A percentile compares a stretch with the other conserved stretches of the same genome.
Evolutionary conservation across 2,113 vertebrate species (phyloP).

Genomic region (Lycaon pictus): DNA sequence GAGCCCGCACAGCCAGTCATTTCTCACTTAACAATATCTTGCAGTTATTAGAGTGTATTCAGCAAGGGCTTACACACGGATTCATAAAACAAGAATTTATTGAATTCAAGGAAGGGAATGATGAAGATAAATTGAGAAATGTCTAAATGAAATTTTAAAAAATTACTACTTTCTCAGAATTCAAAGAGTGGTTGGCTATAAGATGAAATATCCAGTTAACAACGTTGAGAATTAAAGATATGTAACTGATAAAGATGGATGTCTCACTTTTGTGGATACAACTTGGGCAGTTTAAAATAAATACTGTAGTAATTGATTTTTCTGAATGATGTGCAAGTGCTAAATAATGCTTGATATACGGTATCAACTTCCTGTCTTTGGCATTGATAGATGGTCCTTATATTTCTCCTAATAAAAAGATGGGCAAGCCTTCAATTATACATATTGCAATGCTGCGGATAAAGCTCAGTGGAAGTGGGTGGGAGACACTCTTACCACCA

Average conservation of each 20-base stretch:
- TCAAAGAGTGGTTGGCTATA: slow-evolving; percentile 65
- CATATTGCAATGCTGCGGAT: slow-evolving; percentile 41
- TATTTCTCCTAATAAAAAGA: slow-evolving; percentile 83
- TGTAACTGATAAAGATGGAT: slow-evolving; percentile 85
- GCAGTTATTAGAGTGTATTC: slow-evolving; percentile 74
- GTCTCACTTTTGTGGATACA: slow-evolving; percentile 79
- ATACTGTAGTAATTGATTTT: slow-evolving; percentile 87
- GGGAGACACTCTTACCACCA: background rate
- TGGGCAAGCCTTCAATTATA: slow-evolving; percentile 82
- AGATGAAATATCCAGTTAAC: slow-evolving; percentile 76
- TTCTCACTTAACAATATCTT: slow-evolving; percentile 64
- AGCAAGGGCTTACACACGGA: slow-evolving; percentile 69
- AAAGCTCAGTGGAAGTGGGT: slow-evolving; percentile 61
- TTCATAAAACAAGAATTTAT: slow-evolving; percentile 79
- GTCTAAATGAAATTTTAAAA: slow-evolving; percentile 84
- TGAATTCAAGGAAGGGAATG: slow-evolving; percentile 55
- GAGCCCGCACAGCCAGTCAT: background rate
- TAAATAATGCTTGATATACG: slow-evolving; percentile 80
- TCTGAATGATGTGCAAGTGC: slow-evolving; percentile 80
- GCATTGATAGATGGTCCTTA: slow-evolving; percentile 84
- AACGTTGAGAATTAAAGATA: slow-evolving; percentile 81
- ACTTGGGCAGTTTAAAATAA: slow-evolving; percentile 82
- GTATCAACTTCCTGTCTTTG: slow-evolving; percentile 76
- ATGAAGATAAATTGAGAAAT: slow-evolving; percentile 85
- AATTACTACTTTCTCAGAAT: slow-evolving; percentile 83